A percentile compares a stretch with the other conserved stretches of the same genome.
Evolutionary conservation across 2,113 vertebrate species (phyloP).

Genomic region (Tiliqua scincoides): DNA sequence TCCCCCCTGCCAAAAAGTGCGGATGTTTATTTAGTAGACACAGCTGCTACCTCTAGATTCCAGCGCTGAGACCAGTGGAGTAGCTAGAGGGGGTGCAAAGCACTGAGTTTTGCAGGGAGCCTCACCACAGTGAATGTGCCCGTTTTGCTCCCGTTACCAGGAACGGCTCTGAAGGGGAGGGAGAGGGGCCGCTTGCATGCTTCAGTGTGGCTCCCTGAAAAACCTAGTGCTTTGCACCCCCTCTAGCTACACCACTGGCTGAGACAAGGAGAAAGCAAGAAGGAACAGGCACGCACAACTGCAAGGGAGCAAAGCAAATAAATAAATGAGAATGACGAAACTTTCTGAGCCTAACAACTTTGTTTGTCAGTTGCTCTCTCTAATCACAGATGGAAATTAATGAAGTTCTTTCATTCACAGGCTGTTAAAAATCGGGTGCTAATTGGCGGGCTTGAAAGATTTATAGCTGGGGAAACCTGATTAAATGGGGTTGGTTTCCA

Average conservation of each 20-base stretch:
- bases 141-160: no score
- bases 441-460: not conserved
- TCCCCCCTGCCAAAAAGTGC: not conserved
- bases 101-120: no score
- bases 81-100: no score
- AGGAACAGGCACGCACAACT: not conserved
- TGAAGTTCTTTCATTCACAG: not conserved
- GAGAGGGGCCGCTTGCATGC: no score
- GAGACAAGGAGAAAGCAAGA: not conserved
- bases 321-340: not conserved
- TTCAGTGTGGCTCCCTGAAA: no score
- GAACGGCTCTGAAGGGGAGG: no score
- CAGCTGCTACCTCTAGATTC: rapidly evolving
- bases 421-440: constrained; percentile 13
- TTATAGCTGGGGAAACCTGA: constrained; percentile 25
- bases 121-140: no score
- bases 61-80: no score
- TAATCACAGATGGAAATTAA: constrained; percentile 31
- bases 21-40: not conserved
- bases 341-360: not conserved
- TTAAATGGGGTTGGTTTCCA: constrained; percentile 20
- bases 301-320: not conserved
- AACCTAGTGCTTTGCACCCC: no score
- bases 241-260: no score
- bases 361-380: not conserved